These are phyloP conservation scores for Pararge aegeria DNA, from an alignment of 1,140 invertebrate genomes.

Conservation along the genomic window DNA sequence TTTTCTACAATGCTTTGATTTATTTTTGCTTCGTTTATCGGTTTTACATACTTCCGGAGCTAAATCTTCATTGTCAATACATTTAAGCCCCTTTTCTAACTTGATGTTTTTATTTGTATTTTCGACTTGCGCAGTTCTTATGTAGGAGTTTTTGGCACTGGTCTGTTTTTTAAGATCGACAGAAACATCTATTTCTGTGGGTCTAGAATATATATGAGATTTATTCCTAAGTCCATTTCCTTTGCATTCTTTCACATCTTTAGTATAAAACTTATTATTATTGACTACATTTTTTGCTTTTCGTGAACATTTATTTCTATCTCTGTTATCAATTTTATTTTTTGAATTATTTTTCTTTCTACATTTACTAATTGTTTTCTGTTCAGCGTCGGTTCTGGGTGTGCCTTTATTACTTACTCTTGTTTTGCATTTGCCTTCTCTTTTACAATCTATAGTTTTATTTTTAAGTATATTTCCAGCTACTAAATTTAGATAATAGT, in stretches of 20 bases:
- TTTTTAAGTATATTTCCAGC: constrained; percentile 29
- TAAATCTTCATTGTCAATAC: background rate
- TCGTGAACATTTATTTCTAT: background rate
- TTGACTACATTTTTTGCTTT: background rate
- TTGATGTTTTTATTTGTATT: background rate
- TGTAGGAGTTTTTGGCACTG: background rate
- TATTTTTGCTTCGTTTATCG: background rate
- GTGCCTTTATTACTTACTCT: background rate
- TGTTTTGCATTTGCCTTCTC: background rate
- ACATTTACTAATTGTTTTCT: background rate
- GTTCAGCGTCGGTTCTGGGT: background rate
- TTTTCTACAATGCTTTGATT: background rate
- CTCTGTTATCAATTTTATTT: background rate
- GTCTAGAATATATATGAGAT: background rate
- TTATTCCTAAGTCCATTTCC: background rate
- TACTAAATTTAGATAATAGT: constrained; percentile 48
- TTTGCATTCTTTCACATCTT: background rate
- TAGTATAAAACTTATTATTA: background rate
- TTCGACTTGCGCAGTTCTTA: background rate
- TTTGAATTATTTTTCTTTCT: background rate
- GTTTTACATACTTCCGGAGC: background rate
- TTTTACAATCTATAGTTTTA: constrained; percentile 4
- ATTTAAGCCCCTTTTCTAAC: background rate
- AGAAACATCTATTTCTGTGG: background rate
- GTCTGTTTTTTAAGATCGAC: background rate